Evolutionary conservation across 1,140 invertebrate genomes (phyloP), one percentile per base, ranked within the genome.

Genomic region (Aphelenchoides fujianensis): DNA sequence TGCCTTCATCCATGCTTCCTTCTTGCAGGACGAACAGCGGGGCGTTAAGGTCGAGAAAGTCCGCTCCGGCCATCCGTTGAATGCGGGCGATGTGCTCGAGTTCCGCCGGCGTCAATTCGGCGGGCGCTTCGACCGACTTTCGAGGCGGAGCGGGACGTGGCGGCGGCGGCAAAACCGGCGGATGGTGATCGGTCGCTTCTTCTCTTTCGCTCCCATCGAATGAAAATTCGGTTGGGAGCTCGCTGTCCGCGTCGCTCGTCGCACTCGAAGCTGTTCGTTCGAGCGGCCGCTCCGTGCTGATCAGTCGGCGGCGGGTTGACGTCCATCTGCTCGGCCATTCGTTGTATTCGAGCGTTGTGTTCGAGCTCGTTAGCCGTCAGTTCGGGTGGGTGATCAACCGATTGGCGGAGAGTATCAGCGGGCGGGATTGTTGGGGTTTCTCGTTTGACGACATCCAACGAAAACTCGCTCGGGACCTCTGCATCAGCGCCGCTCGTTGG

Each of bases 21-120:
- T n/a, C n/a, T n/a, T n/a, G n/a, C 55, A 59, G 32, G 23, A 12
- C 7, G 23, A 64, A 55, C 5, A 23, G 12, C 7, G 7, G 7
- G 5, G 23, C 7, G 7, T 19, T 19, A 16, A 59, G 27, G 7
- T 28, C 7, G 62, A 5, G 5, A 53, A n/a, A 32, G 7, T 59
- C 5, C 3, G 5, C n/a, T 70, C 70, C 68, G 5, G 68, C 68
- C 23, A 71, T 3, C 30, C 64, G 62, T 36, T 69, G 5, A 28
- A 69, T 70, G 12, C 34, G 31, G 48, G 61, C 73, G 59, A 77
- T 77, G 19, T 77, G 75, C 36, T 59, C 73, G 3, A 78, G 36
- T 48, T 81, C 76, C 78, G 79, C 78, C 55, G 73, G 37, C 0
- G 68, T 77, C 30, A 77, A 48, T 32, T 31, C 66, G n/a, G n/a